Conservation (phyloP, 2,797 vertebrate species). For the Esox lucius region DNA sequence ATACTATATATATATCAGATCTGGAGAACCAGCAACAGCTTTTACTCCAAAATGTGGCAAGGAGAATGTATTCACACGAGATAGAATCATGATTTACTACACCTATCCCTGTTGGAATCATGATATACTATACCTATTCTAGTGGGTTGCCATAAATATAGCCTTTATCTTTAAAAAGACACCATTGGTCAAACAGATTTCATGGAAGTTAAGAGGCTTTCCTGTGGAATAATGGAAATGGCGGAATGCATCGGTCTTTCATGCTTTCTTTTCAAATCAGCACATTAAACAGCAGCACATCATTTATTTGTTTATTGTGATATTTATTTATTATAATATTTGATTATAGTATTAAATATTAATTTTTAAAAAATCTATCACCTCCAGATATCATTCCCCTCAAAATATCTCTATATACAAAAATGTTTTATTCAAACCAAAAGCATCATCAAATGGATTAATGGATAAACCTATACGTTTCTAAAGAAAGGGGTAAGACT, state of each 20-base stretch:
- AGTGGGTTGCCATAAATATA: not conserved
- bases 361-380: not conserved
- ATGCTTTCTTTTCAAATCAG: not conserved
- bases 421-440: not conserved
- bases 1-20: not conserved
- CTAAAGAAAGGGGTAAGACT: not conserved
- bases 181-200: not conserved
- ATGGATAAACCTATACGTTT: not conserved
- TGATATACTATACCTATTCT: too few species aligned
- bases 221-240: not conserved
- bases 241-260: not conserved
- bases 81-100: too few species aligned
- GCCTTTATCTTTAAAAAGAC: not conserved
- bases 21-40: not conserved
- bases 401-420: not conserved
- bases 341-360: not conserved
- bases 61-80: not conserved
- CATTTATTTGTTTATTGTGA: not conserved
- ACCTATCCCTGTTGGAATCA: too few species aligned
- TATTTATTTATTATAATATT: too few species aligned
- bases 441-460: not conserved
- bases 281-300: not conserved
- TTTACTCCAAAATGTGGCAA: not conserved
- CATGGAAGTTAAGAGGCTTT: not conserved
- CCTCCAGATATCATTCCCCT: not conserved